These are phyloP conservation scores for Trichonephila inaurata DNA, from an alignment of 1,140 invertebrate genomes.

Conservation along the genomic window DNA sequence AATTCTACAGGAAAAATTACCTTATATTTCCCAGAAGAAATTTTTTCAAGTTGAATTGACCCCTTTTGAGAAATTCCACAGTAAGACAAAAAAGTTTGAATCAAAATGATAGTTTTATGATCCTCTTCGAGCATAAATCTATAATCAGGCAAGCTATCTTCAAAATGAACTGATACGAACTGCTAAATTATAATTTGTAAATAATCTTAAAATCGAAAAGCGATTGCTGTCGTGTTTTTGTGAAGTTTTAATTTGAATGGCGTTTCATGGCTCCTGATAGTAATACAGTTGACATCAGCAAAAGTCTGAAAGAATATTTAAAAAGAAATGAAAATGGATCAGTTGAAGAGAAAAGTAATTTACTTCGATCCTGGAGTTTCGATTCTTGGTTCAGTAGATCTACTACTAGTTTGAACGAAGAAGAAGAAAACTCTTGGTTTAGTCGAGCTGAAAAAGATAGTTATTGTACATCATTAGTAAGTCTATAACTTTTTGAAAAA, in stretches of 20 bases:
- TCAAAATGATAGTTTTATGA: too few species aligned
- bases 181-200: neutral
- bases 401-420: conserved; percentile 13
- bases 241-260: conserved; percentile 41
- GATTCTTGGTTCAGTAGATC: conserved; percentile 66
- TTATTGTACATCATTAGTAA: conserved; percentile 62
- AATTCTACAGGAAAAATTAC: too few species aligned
- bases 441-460: conserved; percentile 60
- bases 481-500: neutral
- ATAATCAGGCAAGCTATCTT: neutral
- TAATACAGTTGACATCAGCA: conserved; percentile 64
- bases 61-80: neutral
- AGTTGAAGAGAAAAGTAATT: conserved; percentile 65
- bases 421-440: conserved; percentile 54
- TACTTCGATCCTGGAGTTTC: conserved; percentile 51
- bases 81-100: neutral
- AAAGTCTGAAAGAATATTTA: conserved; percentile 71
- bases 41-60: neutral
- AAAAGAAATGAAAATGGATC: conserved; percentile 69
- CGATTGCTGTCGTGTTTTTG: conserved; percentile 5
- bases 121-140: too few species aligned
- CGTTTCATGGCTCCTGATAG: conserved; percentile 70
- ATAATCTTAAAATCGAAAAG: neutral
- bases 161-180: neutral
- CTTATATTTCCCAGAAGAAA: neutral